Evolutionary conservation across 2,113 vertebrate genomes (phyloP).

Genomic region (Scytalopus superciliaris): DNA sequence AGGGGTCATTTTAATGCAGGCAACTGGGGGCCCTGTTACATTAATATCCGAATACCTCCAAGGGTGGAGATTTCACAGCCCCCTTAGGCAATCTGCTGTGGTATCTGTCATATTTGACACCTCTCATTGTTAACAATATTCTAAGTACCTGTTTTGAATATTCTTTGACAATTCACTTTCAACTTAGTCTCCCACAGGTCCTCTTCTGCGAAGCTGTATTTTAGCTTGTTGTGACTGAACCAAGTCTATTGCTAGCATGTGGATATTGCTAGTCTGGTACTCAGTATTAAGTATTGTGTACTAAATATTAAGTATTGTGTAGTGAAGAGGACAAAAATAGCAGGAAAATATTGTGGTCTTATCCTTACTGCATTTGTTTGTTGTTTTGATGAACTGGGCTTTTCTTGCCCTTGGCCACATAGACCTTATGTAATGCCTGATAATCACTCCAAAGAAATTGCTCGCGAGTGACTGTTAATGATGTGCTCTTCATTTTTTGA

Average conservation of each 20-base stretch:
- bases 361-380: not conserved
- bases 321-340: not conserved
- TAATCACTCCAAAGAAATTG: not conserved
- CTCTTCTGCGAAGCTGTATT: not conserved
- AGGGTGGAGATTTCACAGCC: not conserved
- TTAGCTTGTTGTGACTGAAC: not conserved
- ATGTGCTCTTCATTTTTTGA: not conserved
- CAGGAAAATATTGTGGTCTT: not conserved
- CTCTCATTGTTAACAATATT: not conserved
- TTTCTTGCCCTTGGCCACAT: not conserved
- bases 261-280: not conserved
- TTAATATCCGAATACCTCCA: not conserved
- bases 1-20: not conserved
- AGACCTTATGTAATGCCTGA: not conserved
- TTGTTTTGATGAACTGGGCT: not conserved
- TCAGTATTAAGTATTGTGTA: not conserved
- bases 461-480: not conserved
- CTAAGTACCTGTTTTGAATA: not conserved
- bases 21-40: not conserved
- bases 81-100: not conserved
- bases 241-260: not conserved
- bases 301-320: not conserved
- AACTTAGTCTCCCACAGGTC: accelerated
- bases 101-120: not conserved
- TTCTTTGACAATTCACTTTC: not conserved